Conservation (phyloP, 1,140 invertebrate species). For the Magallana angulata region DNA sequence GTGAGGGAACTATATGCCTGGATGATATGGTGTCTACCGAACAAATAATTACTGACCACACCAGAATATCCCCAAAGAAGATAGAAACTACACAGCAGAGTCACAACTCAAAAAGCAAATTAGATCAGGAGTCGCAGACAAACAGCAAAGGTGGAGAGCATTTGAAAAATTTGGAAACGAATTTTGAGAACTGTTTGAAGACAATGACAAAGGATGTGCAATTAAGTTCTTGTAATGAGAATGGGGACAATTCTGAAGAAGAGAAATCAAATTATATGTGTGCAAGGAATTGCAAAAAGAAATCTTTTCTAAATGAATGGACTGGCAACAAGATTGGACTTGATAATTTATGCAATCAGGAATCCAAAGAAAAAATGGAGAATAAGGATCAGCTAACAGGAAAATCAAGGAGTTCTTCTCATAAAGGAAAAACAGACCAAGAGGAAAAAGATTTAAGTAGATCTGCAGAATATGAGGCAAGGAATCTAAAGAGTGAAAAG, state of each 20-base stretch:
- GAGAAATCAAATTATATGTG: neutral
- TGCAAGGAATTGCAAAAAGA: no score
- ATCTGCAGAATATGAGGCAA: constrained; percentile 22
- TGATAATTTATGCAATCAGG: no score
- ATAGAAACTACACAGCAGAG: neutral
- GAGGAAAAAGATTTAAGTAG: neutral
- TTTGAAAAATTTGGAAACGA: neutral
- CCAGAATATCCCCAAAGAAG: constrained; percentile 11
- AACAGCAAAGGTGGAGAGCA: neutral
- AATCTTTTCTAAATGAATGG: no score
- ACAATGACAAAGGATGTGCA: neutral
- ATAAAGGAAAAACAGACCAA: neutral
- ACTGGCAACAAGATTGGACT: no score
- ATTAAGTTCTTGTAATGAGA: neutral
- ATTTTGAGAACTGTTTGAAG: neutral
- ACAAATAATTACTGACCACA: constrained; percentile 66
- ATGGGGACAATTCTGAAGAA: neutral
- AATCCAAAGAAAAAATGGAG: no score
- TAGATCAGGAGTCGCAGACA: neutral
- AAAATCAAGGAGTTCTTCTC: no score
- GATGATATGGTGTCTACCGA: constrained; percentile 73
- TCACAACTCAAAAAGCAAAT: neutral
- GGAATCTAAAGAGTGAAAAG: neutral
- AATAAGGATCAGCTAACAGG: no score
- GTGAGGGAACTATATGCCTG: constrained; percentile 59